These are phyloP conservation scores for Capitella teleta DNA, from an alignment of 1,140 invertebrate species.

Conservation along the genomic window DNA sequence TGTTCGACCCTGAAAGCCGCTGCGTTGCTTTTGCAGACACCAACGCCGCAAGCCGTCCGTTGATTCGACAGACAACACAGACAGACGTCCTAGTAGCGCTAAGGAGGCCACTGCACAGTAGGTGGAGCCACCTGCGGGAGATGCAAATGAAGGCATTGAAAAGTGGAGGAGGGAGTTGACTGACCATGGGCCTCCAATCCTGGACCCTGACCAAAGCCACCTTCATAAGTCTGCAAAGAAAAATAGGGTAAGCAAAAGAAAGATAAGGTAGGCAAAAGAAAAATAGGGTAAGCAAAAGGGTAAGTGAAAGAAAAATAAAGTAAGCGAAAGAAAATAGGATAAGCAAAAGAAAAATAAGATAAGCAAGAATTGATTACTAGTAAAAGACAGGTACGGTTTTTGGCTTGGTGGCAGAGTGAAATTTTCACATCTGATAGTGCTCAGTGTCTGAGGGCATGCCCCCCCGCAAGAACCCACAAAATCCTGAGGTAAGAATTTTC, in stretches of 20 bases:
- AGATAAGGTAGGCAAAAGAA: background rate
- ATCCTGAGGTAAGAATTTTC: no score
- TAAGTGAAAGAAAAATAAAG: background rate
- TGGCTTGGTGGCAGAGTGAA: background rate
- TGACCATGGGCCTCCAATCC: constrained; percentile 76
- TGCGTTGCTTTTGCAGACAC: no score
- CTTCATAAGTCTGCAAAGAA: constrained; percentile 69
- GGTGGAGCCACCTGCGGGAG: no score
- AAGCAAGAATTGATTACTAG: background rate
- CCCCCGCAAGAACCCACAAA: no score
- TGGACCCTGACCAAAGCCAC: constrained; percentile 79
- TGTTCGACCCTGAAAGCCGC: no score
- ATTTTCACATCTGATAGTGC: background rate
- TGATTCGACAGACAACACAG: no score
- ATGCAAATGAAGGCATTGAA: no score
- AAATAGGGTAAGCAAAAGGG: background rate
- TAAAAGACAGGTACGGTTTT: background rate
- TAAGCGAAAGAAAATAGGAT: background rate
- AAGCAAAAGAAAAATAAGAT: background rate
- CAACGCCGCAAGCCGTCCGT: no score
- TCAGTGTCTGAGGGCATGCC: no score
- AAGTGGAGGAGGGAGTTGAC: no score
- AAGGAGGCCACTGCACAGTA: no score
- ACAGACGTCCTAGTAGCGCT: no score
- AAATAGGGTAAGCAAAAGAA: background rate